Evolutionary conservation across 1,140 invertebrate species (phyloP), one percentile per base, ranked within the genome.

Genomic region (Brachionus rubens): DNA sequence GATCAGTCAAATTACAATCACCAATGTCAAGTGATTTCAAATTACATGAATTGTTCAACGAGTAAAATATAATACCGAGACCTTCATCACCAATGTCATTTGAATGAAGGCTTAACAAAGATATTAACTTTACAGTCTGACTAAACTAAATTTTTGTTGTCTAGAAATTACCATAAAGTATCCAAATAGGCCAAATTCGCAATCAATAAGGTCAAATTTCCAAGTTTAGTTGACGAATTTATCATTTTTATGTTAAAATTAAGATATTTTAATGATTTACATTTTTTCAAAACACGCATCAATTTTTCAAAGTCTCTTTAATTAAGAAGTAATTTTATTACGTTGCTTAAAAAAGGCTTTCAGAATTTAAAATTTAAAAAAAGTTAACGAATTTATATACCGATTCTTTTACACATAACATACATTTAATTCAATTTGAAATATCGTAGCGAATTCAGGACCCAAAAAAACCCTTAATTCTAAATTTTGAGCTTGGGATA

Each of bases 241-340:
- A 72, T 72, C 21, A 72, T 36, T 19, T 72, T 72, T 54, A 72
- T 54, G 41, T 54, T 72, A 36, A 72, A 54, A 54, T 72, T 72
- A 12, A 72, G 24, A 50, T 72, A 72, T 33, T 36, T 54, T 24
- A 72, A 4, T 30, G 43, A 36, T 14, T 50, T 50, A 21, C 68
- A 72, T 72, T 72, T 72, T 72, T 72, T 72, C 26, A 72, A 48
- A 33, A 16, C n/a, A 30, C 40, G 36, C 10, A 48, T 28, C 30
- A 72, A 28, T 48, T 54, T 72, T 72, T 72, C 68, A 72, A 72
- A 72, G 30, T 72, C 68, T 50, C 68, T 72, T 52, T n/a, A 21
- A 24, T 21, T 0, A 4, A 10, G 26, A 72, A 50, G 14, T n/a
- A n/a, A n/a, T n/a, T n/a, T n/a, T n/a, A n/a, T n/a, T n/a, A n/a